phyloP scores from a whole-genome alignment of 92 coral and sea anemone species.

The Siderastrea siderea region DNA sequence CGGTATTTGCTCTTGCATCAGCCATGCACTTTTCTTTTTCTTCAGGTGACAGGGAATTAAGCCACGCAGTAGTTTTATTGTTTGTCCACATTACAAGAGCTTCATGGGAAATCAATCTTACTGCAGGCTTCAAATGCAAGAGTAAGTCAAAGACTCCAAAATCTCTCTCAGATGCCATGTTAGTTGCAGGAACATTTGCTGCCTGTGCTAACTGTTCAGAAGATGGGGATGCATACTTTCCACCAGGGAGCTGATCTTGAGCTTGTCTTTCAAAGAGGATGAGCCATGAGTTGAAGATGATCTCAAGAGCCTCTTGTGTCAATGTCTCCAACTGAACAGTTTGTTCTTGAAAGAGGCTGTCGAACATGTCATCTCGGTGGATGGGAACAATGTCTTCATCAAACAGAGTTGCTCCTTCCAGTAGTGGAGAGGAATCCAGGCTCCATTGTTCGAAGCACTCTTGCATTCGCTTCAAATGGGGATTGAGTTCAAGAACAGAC shows the following conservation, averaged over 20 bases:
- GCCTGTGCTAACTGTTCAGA: constrained; percentile 53
- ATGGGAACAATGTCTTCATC: constrained; percentile 35
- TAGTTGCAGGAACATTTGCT: constrained; percentile 46
- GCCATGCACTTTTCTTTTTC: constrained; percentile 45
- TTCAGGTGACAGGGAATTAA: constrained; percentile 40
- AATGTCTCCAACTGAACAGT: constrained; percentile 51
- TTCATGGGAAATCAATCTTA: constrained; percentile 51
- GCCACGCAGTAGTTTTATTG: constrained; percentile 48
- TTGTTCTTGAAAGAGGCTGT: constrained; percentile 47
- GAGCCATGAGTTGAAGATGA: constrained; percentile 49
- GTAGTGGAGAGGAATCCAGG: constrained; percentile 28
- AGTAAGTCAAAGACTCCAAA: constrained; percentile 28
- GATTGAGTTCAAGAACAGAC: constrained; percentile 57
- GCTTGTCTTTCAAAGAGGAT: constrained; percentile 44
- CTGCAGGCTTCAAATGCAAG: constrained; percentile 55
- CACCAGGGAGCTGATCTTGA: constrained; percentile 37
- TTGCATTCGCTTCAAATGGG: constrained; percentile 45
- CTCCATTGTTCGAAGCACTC: constrained; percentile 41
- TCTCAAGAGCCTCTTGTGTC: constrained; percentile 58
- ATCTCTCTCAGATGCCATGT: constrained; percentile 61
- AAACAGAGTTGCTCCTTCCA: constrained; percentile 55
- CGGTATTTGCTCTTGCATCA: too few relatives aligned
- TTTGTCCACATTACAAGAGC: constrained; percentile 61
- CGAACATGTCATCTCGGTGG: constrained; percentile 49
- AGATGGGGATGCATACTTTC: constrained; percentile 53